Evolutionary conservation across 1,140 invertebrate genomes (phyloP), one percentile per base, ranked within the genome.

Genomic region (Acromyrmex charruanus): DNA sequence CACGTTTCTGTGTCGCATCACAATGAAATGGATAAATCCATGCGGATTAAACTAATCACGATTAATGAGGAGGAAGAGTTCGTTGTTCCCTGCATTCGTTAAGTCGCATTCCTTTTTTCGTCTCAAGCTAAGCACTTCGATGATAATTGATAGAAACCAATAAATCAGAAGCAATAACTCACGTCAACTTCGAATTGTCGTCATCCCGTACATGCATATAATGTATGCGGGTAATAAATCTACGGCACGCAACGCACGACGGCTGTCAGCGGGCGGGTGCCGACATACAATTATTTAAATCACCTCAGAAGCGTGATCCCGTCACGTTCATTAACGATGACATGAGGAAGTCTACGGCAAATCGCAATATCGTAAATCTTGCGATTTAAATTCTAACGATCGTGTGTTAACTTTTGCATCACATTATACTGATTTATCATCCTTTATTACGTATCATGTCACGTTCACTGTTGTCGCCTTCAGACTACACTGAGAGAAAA

Each of bases 151-250:
- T 39, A 51, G 39, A 82, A 28, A 51, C 12, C 25, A 61, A 82
- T 82, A 82, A 72, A 82, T 74, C 39, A 25, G 21, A 74, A 82
- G 74, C 69, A 82, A 72, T 59, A 80, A 59, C 25, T 31, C 68
- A 0, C 6, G 66, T n/a, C 35, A 35, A 31, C 66, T 82, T 55
- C 53, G 18, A 59, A 72, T 49, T 28, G 28, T 74, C 68, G 53
- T 72, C 55, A 31, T 82, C 63, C 77, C 68, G 68, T 31, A 53
- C 44, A 31, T 63, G 3, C 18, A 65, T 51, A 18, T 35, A 69
- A 69, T 10, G 53, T 28, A 74, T 82, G 80, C 68, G 68, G 80
- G 80, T 51, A 59, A 82, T 82, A 82, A 82, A 82, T 82, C 68
- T 49, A 72, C 25, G 44, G 5, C 65, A 80, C 44, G 79, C 21